Conservation (phyloP, 2,113 vertebrate genomes). For the Brachyhypopomus occidentalis region DNA sequence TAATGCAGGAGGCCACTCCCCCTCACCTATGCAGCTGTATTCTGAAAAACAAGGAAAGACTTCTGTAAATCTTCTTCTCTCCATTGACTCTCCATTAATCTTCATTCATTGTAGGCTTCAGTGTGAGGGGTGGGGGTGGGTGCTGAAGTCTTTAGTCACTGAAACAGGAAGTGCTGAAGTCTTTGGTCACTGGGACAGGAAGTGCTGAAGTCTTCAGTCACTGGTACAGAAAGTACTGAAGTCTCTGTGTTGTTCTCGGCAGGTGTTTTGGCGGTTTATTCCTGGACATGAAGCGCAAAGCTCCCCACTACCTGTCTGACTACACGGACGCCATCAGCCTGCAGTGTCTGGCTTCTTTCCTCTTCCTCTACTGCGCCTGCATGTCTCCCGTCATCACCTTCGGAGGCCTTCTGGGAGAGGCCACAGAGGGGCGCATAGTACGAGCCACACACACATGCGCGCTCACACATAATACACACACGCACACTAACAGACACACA, state of each 20-base stretch:
- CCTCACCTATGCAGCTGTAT: neutral
- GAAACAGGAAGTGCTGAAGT: too few species aligned
- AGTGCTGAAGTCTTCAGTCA: too few species aligned
- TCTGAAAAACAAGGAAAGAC: neutral
- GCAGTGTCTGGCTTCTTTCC: conserved; percentile 98
- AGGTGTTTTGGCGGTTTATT: conserved; percentile 92
- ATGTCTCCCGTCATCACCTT: conserved; percentile 99
- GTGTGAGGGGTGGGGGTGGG: too few species aligned
- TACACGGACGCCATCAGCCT: conserved; percentile 94
- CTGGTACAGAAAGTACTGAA: neutral
- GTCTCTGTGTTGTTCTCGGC: conserved; percentile 11
- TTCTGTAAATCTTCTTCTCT: conserved; percentile 1
- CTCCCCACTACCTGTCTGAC: conserved; percentile 93
- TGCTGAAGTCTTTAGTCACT: too few species aligned
- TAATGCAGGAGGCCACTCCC: neutral
- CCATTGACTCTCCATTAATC: neutral
- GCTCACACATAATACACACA: too few species aligned
- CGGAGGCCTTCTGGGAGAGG: conserved; percentile 95
- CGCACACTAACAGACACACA: too few species aligned
- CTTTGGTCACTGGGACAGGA: neutral
- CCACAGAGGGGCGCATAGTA: conserved; percentile 98
- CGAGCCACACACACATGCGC: conserved; percentile 57
- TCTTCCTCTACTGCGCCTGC: conserved; percentile 99
- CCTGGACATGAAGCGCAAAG: conserved; percentile 95
- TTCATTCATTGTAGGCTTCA: neutral